A percentile compares a stretch with the other conserved stretches of the same genome.
Evolutionary conservation across 1,140 invertebrate genomes (phyloP).

Genomic region (Phymorhynchus buccinoides): DNA sequence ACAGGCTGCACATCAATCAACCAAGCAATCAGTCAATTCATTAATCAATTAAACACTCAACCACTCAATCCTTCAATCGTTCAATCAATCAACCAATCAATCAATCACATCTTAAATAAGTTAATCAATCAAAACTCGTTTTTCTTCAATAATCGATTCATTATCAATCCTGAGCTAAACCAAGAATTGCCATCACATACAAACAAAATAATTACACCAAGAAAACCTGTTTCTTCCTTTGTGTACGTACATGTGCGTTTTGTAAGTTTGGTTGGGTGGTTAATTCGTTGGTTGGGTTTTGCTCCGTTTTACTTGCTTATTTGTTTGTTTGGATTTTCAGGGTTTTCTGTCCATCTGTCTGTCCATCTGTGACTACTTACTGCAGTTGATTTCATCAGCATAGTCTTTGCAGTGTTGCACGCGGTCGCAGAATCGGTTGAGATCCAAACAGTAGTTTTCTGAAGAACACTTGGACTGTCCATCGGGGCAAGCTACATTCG

Average conservation of each 20-base stretch:
- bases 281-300: too few relatives aligned
- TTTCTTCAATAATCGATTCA: too few relatives aligned
- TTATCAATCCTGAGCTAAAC: too few relatives aligned
- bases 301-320: too few relatives aligned
- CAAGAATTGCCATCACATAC: too few relatives aligned
- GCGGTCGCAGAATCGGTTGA: slow-evolving; percentile 50
- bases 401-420: slow-evolving; percentile 50
- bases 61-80: too few relatives aligned
- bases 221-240: neutral
- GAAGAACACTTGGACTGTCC: slow-evolving; percentile 42
- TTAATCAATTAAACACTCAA: too few relatives aligned
- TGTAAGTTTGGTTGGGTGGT: too few relatives aligned
- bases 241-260: neutral
- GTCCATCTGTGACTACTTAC: slow-evolving; percentile 45
- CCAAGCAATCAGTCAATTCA: too few relatives aligned
- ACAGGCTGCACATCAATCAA: slow-evolving; percentile 59
- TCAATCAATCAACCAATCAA: too few relatives aligned
- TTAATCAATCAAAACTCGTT: too few relatives aligned
- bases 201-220: slow-evolving; percentile 23
- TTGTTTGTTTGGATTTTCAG: neutral
- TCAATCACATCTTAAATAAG: too few relatives aligned
- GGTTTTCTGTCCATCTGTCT: neutral
- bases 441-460: slow-evolving; percentile 53
- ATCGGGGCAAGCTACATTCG: slow-evolving; percentile 48
- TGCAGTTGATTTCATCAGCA: slow-evolving; percentile 54